Evolutionary conservation across 2,797 vertebrate species (phyloP), one percentile per base, ranked within the genome.

Genomic region (Lithobates pipiens): DNA sequence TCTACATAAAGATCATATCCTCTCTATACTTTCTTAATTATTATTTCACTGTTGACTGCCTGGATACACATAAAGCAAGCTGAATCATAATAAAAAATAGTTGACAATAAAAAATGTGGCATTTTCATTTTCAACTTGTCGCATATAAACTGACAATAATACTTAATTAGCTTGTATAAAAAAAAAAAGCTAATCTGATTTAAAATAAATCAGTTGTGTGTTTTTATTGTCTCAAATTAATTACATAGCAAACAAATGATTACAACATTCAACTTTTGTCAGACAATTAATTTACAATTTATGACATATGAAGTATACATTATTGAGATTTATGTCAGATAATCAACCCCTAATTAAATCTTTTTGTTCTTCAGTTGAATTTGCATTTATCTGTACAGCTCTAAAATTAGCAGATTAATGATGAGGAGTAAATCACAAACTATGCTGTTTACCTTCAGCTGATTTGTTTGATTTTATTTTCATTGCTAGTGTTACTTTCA

Each of bases 191-290:
- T 67, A 73, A 85, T 85, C 69, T 74, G 46, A 77, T 73, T 79
- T 71, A n/a, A 25, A 44, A 80, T 76, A 85, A 80, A 85, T 74
- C 82, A 76, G 50, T 80, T 85, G 15, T 85, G 15, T 75, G 61
- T 69, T 76, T 76, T 54, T 80, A 85, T 82, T 82, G 80, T 80
- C 29, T 69, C 70, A 70, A 80, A 85, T 85, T 85, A 85, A 79
- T 85, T 63, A 84, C 76, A 79, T 50, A 72, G 69, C 39, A 85
- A 69, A 85, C 78, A 85, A 76, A 80, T 85, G 84, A 75, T 72
- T 85, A 80, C 71, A 80, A 76, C 44, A 69, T 85, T 80, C 72
- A 76, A 76, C 44, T 76, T 75, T 81, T 85, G 78, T 85, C 78
- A 85, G 65, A 44, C 63, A 80, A 70, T 76, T 85, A 80, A 80